Evolutionary conservation across 2,797 vertebrate species (phyloP).

Genomic region (Silurus aristotelis): DNA sequence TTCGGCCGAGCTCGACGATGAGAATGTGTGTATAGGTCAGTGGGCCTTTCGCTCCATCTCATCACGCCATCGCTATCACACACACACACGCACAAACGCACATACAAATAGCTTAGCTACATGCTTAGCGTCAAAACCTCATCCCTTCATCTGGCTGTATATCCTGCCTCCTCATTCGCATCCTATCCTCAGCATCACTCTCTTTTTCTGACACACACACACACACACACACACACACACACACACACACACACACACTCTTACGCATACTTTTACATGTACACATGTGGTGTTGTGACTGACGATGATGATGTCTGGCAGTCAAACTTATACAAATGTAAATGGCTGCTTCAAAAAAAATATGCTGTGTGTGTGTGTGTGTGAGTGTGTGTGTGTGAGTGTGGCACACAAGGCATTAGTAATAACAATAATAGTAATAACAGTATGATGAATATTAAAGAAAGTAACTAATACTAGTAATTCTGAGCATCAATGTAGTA

Average conservation of each 20-base stretch:
- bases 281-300: not conserved
- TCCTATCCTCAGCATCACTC: constrained; percentile 3
- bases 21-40: constrained; percentile 99
- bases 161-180: not conserved
- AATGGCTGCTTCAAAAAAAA: not conserved
- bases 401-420: not conserved
- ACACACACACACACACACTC: not conserved
- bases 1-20: constrained; percentile 96
- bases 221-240: constrained; percentile 22
- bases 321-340: not conserved
- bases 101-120: constrained; percentile 6
- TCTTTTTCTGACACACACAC: not conserved
- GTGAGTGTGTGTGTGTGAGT: not conserved
- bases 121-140: constrained; percentile 10
- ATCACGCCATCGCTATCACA: constrained; percentile 45
- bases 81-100: constrained; percentile 2
- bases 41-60: constrained; percentile 65
- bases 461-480: not conserved
- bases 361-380: not conserved
- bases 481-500: not conserved
- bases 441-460: not conserved
- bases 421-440: not conserved
- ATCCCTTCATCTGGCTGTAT: not conserved
- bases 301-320: not conserved
- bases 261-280: not conserved